Percentiles rank a stretch among this genome's conserved stretches.
phyloP scores from a whole-genome alignment of 1,140 invertebrate species.

The Stegodyphus mimosarum region DNA sequence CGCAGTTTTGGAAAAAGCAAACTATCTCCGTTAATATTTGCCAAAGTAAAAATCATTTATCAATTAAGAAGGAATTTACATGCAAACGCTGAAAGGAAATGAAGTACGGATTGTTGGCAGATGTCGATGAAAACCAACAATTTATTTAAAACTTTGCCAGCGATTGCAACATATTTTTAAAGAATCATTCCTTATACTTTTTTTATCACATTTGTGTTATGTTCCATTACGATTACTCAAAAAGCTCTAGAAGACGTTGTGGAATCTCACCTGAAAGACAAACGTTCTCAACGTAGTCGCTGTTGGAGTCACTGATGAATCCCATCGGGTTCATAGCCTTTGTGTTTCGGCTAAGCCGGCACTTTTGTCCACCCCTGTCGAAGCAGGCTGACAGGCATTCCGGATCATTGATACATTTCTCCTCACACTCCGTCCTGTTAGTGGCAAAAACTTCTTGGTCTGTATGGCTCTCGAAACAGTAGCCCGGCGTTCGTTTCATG shows the following conservation, averaged over 20 bases:
- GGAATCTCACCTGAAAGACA: conserved; percentile 81
- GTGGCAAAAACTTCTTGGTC: conserved; percentile 73
- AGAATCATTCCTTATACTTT: no score
- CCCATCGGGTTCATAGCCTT: conserved; percentile 82
- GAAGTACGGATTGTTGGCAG: no score
- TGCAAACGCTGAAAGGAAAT: no score
- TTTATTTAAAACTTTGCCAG: no score
- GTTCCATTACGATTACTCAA: no score
- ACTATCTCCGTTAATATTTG: no score
- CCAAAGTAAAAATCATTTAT: no score
- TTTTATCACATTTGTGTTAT: no score
- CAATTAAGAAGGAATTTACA: no score
- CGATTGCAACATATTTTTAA: no score
- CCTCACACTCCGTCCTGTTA: conserved; percentile 88
- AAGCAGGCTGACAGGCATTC: conserved; percentile 87
- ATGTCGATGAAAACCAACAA: no score
- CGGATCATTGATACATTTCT: conserved; percentile 84
- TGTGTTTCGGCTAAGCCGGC: conserved; percentile 83
- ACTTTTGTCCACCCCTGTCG: conserved; percentile 79
- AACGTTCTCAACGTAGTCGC: conserved; percentile 91
- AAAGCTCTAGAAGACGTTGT: not conserved
- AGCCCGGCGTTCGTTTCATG: conserved; percentile 84
- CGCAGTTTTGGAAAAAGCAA: no score
- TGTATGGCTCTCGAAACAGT: conserved; percentile 62
- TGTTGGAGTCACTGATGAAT: conserved; percentile 83